Base-by-base conservation (phyloP, 2,888 invertebrate species). In the Pollenia angustigena region DNA sequence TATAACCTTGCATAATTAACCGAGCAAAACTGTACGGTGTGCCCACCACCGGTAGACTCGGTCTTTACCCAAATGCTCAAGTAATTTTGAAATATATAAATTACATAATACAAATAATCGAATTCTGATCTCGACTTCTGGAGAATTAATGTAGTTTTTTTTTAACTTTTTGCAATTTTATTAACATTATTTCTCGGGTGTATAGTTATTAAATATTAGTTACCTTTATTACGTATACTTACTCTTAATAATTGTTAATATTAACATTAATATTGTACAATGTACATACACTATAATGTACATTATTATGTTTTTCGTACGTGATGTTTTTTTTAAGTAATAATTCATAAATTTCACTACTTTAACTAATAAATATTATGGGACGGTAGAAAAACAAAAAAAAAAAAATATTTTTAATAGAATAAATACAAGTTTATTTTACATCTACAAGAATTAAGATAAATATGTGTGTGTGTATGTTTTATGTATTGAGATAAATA, bases 321-420 rank as follows among this genome's bases (percentile, higher is more conserved):
- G 90, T 90, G 91, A 90, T 90, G 89, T 76, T 85, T 81, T 23
- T 76, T 79, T 85, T 23, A 83, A 85, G 87, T 88, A 89, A 90
- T 90, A 90, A 90, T 89, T 91, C 90, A 90, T 90, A 90, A 88
- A 88, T 50, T 62, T 62, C 69, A 81, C 44, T 71, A 76, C 72
- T 68, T 78, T 8, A 32, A 50, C 23, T 82, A 78, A 74, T 60
- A 74, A 78, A 79, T 85, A 50, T 56, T 56, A 40, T 23, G 44
- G 9, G 16, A 40, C 2, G 9, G 6, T 2, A 10, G 7, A 46
- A 62, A 18, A n/a, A 9, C 10, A 9, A 23, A 11, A 11, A 56
- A 78, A 74, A 81, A n/a, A n/a, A n/a, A n/a, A n/a, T n/a, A n/a
- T n/a, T 66, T 18, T 78, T 60, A 81, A 79, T 62, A 79, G 62